Percentiles rank a stretch among this genome's conserved stretches.
These are phyloP conservation scores for Cuculus canorus DNA, from an alignment of 2,797 vertebrate species.

Conservation along the genomic window DNA sequence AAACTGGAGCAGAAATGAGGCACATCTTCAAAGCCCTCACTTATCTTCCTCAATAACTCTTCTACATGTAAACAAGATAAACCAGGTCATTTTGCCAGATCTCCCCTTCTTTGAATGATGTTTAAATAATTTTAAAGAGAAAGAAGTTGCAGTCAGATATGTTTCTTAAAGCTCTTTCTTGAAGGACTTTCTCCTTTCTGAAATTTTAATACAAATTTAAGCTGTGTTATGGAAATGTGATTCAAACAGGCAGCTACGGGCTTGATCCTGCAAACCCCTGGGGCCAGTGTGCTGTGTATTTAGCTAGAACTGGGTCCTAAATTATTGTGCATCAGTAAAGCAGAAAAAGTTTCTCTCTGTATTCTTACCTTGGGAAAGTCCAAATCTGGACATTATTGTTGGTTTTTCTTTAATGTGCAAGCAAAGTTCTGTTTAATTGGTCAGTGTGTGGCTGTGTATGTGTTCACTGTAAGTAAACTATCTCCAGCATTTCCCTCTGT, in stretches of 20 bases:
- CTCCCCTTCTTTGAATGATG: slow-evolving; percentile 41
- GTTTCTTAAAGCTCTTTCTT: not conserved
- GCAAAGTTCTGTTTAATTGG: not conserved
- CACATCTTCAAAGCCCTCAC: slow-evolving; percentile 69
- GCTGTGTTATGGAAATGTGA: not conserved
- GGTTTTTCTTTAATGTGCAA: not conserved
- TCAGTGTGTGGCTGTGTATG: not conserved
- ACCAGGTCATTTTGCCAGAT: slow-evolving; percentile 43
- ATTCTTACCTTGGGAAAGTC: not conserved
- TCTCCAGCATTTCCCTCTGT: not conserved
- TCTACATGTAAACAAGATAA: slow-evolving; percentile 72
- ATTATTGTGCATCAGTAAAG: not conserved
- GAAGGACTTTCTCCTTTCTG: not conserved
- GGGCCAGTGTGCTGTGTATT: not conserved
- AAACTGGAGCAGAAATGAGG: slow-evolving; percentile 57
- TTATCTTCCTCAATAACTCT: slow-evolving; percentile 71
- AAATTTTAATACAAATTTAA: not conserved
- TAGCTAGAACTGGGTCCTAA: not conserved
- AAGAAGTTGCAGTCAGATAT: not conserved
- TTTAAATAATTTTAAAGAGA: slow-evolving; percentile 58
- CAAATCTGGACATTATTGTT: not conserved
- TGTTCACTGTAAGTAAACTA: not conserved
- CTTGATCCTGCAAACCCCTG: not conserved
- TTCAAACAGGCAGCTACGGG: not conserved
- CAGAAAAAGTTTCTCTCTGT: not conserved